Conservation (phyloP, 1,140 invertebrate species). For the Diplogasteroides magnus region DNA sequence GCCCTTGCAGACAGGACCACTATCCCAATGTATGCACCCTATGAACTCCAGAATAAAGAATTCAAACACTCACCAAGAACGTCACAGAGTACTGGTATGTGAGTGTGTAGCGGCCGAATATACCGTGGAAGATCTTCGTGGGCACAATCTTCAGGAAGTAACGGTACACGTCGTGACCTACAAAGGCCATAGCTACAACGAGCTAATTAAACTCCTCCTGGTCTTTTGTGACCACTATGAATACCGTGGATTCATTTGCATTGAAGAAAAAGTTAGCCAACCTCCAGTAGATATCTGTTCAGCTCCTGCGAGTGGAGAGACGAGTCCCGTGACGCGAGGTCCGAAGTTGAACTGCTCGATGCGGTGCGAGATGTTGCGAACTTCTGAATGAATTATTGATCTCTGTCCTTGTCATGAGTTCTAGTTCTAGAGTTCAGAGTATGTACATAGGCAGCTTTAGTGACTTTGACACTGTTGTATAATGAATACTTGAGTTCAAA, state of each 20-base stretch:
- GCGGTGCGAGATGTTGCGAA: constrained; percentile 48
- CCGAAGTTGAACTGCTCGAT: constrained; percentile 53
- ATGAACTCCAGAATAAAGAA: constrained; percentile 17
- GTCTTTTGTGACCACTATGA: too few species aligned
- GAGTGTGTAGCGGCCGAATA: constrained; percentile 38
- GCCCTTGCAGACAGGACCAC: too few species aligned
- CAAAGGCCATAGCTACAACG: too few species aligned
- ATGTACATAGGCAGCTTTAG: too few species aligned
- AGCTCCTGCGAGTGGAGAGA: constrained; percentile 45
- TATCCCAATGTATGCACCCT: constrained; percentile 13
- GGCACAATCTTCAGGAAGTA: constrained; percentile 49
- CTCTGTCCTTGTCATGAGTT: too few species aligned
- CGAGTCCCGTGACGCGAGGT: constrained; percentile 47
- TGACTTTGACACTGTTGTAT: too few species aligned
- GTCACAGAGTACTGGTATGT: constrained; percentile 53
- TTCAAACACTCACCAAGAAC: constrained; percentile 36
- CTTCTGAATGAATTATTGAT: not conserved
- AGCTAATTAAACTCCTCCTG: too few species aligned
- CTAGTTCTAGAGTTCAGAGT: too few species aligned
- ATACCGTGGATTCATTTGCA: too few species aligned
- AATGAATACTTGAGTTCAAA: too few species aligned
- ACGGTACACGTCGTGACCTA: constrained; percentile 25
- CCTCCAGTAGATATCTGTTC: constrained; percentile 44
- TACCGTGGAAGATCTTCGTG: constrained; percentile 40
- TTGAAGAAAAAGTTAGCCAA: too few species aligned